Evolutionary conservation across 2,888 invertebrate genomes (phyloP).

Genomic region (Poecilobothrus nobilitatus): DNA sequence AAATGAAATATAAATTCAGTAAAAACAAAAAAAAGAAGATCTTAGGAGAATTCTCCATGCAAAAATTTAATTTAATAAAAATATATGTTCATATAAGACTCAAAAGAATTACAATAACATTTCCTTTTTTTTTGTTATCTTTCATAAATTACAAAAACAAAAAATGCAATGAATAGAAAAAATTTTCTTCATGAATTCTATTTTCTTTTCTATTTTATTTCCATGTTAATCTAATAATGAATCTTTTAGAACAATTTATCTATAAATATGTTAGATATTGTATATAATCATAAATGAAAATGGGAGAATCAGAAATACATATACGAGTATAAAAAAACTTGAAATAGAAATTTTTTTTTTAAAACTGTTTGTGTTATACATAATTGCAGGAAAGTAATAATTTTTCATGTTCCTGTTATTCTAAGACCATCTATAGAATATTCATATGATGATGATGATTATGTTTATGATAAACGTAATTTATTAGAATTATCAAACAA

Average conservation of each 20-base stretch:
- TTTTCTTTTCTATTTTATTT: too few relatives aligned
- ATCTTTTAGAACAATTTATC: too few relatives aligned
- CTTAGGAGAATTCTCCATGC: neutral
- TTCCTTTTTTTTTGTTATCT: neutral
- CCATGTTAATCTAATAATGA: too few relatives aligned
- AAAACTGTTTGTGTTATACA: neutral
- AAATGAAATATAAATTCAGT: neutral
- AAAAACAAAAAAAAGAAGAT: neutral
- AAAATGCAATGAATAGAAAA: neutral
- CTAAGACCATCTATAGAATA: too few relatives aligned
- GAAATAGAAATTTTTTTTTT: too few relatives aligned
- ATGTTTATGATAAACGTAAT: neutral
- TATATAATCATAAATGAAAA: too few relatives aligned
- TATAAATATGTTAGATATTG: too few relatives aligned
- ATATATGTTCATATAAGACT: neutral
- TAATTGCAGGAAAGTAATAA: slow-evolving; percentile 3
- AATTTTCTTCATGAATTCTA: neutral
- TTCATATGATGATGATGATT: neutral
- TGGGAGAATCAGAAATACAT: too few relatives aligned
- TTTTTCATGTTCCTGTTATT: neutral
- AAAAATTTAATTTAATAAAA: neutral
- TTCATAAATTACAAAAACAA: too few relatives aligned
- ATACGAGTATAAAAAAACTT: too few relatives aligned
- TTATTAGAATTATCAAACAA: neutral
- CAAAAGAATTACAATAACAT: neutral